Evolutionary conservation across 2,113 vertebrate species (phyloP), one percentile per base, ranked within the genome.

Genomic region (Pseudolaguvia tuberculata): DNA sequence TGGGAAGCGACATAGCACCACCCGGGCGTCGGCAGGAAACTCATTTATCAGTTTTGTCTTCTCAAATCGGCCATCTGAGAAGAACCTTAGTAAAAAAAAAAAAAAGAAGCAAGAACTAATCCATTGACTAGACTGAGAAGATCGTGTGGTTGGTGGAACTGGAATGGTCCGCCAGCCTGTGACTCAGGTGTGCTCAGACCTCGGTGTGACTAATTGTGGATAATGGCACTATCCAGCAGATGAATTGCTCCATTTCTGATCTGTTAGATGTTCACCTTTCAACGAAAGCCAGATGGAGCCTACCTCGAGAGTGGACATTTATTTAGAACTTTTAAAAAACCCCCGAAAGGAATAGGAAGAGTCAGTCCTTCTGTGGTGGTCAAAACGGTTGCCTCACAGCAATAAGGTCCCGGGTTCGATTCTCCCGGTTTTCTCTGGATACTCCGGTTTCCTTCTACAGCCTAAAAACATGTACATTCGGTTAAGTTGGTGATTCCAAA

Each of bases 1-100:
- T n/a, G 74, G 79, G 65, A 83, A 83, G 9, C 74, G 23, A 65
- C 80, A 84, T 12, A 75, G 77, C 35, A 84, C 68, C 15, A 84
- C 79, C 53, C 72, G 10, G 61, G 79, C 74, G 39, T 81, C 52
- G 21, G 50, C 63, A 50, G 74, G 65, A 42, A 81, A 76, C 48
- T 84, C 79, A 21, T 68, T 75, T 47, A 62, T 52, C 42, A 81
- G 48, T 58, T 83, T 83, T 62, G 80, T 55, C 67, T 81, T 66
- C 70, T 66, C 70, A 83, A 48, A 48, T 62, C 56, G 7, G 73
- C 74, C 79, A 85, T 83, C 83, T 83, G 65, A 69, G 14, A 2
- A 13, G 18, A 67, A 66, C 17, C 14, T 48, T 13, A 23, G 62
- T 47, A 47, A 23, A 47, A 48, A 25, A 6, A 50, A 29, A 47